These are phyloP conservation scores for Phortica variegata DNA, from an alignment of 1,140 invertebrate species.

Conservation along the genomic window DNA sequence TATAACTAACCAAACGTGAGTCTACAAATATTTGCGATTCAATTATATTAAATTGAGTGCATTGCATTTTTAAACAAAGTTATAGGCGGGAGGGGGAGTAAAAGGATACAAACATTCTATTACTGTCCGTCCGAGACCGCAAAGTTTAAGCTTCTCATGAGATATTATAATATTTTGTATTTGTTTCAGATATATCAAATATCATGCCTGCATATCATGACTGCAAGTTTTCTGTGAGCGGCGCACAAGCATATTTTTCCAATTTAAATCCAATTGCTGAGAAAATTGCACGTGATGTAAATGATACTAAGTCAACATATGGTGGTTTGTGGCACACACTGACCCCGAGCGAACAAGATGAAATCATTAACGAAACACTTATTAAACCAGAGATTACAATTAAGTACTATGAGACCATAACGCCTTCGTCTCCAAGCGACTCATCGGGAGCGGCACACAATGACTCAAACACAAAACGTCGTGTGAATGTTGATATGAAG, in stretches of 20 bases:
- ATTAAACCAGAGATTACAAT: conserved; percentile 36
- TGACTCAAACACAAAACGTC: background rate
- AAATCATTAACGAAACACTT: conserved; percentile 32
- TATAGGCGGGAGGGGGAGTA: too few relatives aligned
- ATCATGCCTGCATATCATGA: conserved; percentile 21
- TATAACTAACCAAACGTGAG: too few relatives aligned
- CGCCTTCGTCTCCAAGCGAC: too few relatives aligned
- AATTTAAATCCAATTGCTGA: conserved; percentile 39
- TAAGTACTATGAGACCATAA: conserved; percentile 17
- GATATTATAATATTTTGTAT: background rate
- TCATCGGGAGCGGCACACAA: too few relatives aligned
- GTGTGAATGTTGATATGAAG: background rate
- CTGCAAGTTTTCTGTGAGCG: too few relatives aligned
- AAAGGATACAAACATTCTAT: too few relatives aligned
- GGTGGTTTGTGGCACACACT: conserved; percentile 26
- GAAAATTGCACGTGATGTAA: conserved; percentile 34
- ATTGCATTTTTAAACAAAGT: too few relatives aligned
- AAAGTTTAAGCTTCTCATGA: too few relatives aligned
- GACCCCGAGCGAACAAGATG: conserved; percentile 25
- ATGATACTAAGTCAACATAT: conserved; percentile 24
- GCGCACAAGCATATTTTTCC: conserved; percentile 29
- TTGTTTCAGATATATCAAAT: conserved; percentile 9
- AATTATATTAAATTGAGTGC: too few relatives aligned
- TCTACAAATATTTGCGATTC: too few relatives aligned
- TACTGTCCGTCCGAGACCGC: too few relatives aligned